Evolutionary conservation across 1,140 invertebrate species (phyloP).

Genomic region (Phenacoccus solenopsis): DNA sequence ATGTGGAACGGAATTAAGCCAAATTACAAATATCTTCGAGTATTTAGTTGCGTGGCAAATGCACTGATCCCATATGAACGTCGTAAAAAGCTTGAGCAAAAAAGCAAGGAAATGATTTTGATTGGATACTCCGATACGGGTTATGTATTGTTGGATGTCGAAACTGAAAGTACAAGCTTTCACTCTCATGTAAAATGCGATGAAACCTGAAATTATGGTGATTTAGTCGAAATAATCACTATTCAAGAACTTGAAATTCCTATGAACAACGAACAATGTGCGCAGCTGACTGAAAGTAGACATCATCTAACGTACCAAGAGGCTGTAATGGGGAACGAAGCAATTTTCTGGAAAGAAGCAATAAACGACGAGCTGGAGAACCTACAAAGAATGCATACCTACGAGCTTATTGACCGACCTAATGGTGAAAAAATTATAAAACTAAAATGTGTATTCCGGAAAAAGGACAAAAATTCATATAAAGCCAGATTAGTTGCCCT

Average conservation of each 20-base stretch:
- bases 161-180: too few relatives aligned
- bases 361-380: not conserved
- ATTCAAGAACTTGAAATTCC: too few relatives aligned
- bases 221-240: too few relatives aligned
- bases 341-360: not conserved
- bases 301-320: too few relatives aligned
- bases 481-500: not conserved
- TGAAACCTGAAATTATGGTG: too few relatives aligned
- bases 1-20: not conserved
- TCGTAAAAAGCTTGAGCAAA: not conserved
- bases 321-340: too few relatives aligned
- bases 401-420: not conserved
- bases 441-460: not conserved
- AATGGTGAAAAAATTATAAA: not conserved
- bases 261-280: too few relatives aligned
- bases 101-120: conserved; percentile 18
- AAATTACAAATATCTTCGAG: conserved; percentile 11
- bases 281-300: too few relatives aligned
- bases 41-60: not conserved
- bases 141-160: conserved; percentile 22
- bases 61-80: not conserved
- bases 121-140: conserved; percentile 24
- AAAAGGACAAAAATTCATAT: not conserved
- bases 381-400: not conserved
- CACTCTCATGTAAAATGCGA: too few relatives aligned